Evolutionary conservation across 2,888 invertebrate species (phyloP).

Genomic region (Agrypnus murinus): DNA sequence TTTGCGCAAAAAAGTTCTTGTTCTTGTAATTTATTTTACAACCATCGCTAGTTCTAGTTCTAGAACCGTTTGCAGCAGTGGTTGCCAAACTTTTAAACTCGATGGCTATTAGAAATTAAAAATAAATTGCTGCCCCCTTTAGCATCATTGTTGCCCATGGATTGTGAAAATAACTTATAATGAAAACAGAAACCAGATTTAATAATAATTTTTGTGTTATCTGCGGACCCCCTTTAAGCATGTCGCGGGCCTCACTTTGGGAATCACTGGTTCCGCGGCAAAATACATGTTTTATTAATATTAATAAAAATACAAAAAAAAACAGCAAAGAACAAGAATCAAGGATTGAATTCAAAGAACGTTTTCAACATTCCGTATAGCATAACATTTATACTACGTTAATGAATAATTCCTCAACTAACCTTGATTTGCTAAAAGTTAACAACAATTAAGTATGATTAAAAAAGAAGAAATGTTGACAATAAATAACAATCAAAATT

Average conservation of each 20-base stretch:
- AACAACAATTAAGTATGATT: too few relatives aligned
- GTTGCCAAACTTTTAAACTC: too few relatives aligned
- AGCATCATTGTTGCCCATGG: too few relatives aligned
- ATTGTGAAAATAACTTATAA: too few relatives aligned
- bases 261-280: too few relatives aligned
- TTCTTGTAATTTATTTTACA: background rate
- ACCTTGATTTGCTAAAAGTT: background rate
- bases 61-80: too few relatives aligned
- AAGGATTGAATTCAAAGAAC: background rate
- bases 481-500: background rate
- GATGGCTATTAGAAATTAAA: too few relatives aligned
- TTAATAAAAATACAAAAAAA: constrained; percentile 7
- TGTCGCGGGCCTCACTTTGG: too few relatives aligned
- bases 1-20: background rate
- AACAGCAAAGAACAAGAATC: background rate
- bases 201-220: too few relatives aligned
- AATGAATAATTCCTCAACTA: constrained; percentile 1
- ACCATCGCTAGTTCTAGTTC: background rate
- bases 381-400: background rate
- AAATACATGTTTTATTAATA: background rate
- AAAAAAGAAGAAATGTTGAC: background rate
- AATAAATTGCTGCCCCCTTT: too few relatives aligned
- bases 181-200: too few relatives aligned
- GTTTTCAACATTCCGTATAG: background rate
- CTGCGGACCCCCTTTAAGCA: too few relatives aligned